These are phyloP conservation scores for Lordiphosa mommai DNA, from an alignment of 1,140 invertebrate species.

Conservation along the genomic window DNA sequence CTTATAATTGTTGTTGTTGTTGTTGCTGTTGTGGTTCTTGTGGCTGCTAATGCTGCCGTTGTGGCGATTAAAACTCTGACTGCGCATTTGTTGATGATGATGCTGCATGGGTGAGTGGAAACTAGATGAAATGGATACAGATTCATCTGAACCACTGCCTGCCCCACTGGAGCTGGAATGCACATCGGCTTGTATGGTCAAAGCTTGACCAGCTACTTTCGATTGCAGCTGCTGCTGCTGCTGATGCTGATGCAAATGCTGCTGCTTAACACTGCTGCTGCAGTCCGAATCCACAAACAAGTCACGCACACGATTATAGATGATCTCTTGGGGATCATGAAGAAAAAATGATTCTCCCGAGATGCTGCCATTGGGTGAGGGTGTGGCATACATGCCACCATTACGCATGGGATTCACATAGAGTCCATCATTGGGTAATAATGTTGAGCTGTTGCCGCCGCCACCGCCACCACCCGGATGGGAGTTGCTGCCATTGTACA, in stretches of 20 bases:
- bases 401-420: slow-evolving; percentile 90
- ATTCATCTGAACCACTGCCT: slow-evolving; percentile 83
- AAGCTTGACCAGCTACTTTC: slow-evolving; percentile 50
- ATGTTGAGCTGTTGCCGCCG: slow-evolving; percentile 8
- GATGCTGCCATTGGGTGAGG: slow-evolving; percentile 72
- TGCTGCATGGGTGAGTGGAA: slow-evolving; percentile 69
- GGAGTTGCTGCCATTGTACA: slow-evolving; percentile 51
- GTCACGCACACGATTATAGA: slow-evolving; percentile 88
- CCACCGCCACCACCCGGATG: slow-evolving; percentile 14
- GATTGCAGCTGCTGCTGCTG: slow-evolving; percentile 25
- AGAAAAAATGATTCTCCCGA: slow-evolving; percentile 89
- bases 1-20: slow-evolving; percentile 35
- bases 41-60: slow-evolving; percentile 17
- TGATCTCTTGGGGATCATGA: slow-evolving; percentile 88
- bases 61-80: slow-evolving; percentile 42
- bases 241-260: slow-evolving; percentile 24
- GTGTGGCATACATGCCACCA: slow-evolving; percentile 62
- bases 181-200: slow-evolving; percentile 84
- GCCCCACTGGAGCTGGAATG: slow-evolving; percentile 83
- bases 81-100: slow-evolving; percentile 44
- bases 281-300: slow-evolving; percentile 85
- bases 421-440: slow-evolving; percentile 85
- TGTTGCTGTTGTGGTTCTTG: slow-evolving; percentile 21
- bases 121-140: slow-evolving; percentile 81
- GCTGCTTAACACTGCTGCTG: slow-evolving; percentile 70